Evolutionary conservation across 2,888 invertebrate species (phyloP).

Genomic region (Cataglyphis altisquamis): DNA sequence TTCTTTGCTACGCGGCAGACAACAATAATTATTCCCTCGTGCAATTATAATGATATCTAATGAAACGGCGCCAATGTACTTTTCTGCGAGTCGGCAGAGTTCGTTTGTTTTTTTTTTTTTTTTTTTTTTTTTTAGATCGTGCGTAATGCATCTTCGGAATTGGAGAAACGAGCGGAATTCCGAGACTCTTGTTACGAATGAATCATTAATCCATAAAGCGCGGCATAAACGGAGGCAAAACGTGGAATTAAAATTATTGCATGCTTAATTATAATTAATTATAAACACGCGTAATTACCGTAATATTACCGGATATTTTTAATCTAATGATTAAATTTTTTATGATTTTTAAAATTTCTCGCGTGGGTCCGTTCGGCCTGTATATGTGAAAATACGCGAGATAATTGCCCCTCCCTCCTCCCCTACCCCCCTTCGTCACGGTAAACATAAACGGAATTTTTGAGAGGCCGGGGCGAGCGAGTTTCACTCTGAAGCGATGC

Average conservation of each 20-base stretch:
- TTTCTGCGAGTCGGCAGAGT: slow-evolving; percentile 49
- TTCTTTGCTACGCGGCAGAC: slow-evolving; percentile 66
- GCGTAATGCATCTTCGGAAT: slow-evolving; percentile 38
- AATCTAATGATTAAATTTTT: neutral
- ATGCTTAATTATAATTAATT: neutral
- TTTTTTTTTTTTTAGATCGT: slow-evolving; percentile 7
- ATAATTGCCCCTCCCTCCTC: neutral
- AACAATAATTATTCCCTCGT: slow-evolving; percentile 79
- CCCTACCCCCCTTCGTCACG: neutral
- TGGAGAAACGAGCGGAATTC: slow-evolving; percentile 48
- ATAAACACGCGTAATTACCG: neutral
- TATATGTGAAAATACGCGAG: neutral
- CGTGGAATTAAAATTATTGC: neutral
- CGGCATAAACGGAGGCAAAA: too few relatives aligned
- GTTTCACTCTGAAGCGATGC: neutral
- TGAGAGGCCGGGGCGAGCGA: neutral
- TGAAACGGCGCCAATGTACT: slow-evolving; percentile 73
- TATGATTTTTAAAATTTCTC: neutral
- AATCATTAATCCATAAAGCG: neutral
- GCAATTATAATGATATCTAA: slow-evolving; percentile 81
- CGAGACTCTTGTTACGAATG: neutral
- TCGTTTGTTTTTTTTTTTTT: slow-evolving; percentile 38
- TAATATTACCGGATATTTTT: too few relatives aligned
- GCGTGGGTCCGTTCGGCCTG: neutral
- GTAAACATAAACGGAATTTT: slow-evolving; percentile 12